phyloP scores from a whole-genome alignment of 2,113 vertebrate species.

The Erythrolamprus reginae region DNA sequence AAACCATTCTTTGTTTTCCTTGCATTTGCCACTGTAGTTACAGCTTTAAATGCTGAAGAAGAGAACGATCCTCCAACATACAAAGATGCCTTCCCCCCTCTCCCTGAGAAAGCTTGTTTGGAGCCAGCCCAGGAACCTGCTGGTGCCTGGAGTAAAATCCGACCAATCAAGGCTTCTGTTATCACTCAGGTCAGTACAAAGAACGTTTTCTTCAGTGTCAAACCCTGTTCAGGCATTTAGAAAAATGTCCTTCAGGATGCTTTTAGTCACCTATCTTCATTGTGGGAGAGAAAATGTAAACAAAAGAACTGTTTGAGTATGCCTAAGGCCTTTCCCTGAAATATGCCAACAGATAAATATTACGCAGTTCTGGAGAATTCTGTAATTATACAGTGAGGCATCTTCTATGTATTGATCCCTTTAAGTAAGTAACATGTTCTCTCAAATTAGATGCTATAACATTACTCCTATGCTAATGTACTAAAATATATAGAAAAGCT shows the following conservation, averaged over 20 bases:
- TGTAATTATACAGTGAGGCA: background rate
- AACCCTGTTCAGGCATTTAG: background rate
- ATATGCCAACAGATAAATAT: background rate
- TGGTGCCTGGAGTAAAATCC: slow-evolving; percentile 94
- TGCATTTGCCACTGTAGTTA: slow-evolving; percentile 63
- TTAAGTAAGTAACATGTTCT: background rate
- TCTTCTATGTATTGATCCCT: background rate
- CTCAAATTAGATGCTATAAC: background rate
- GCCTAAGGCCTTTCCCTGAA: background rate
- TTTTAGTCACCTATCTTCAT: background rate
- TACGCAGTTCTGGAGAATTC: background rate
- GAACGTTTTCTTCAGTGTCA: background rate
- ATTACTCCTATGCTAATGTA: background rate
- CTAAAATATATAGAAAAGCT: background rate
- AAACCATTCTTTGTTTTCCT: slow-evolving; percentile 22
- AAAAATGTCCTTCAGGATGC: background rate
- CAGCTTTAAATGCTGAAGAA: slow-evolving; percentile 82
- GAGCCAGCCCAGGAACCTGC: slow-evolving; percentile 83
- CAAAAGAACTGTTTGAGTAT: background rate
- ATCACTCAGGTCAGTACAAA: slow-evolving; percentile 90
- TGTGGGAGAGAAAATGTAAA: background rate
- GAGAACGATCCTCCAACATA: slow-evolving; percentile 96
- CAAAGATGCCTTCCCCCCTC: slow-evolving; percentile 98
- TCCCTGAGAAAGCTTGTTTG: slow-evolving; percentile 91
- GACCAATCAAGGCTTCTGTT: slow-evolving; percentile 93